Percentiles rank a stretch among this genome's conserved stretches.
These are phyloP conservation scores for Rotaria macrura DNA, from an alignment of 2,888 invertebrate species.

Conservation along the genomic window DNA sequence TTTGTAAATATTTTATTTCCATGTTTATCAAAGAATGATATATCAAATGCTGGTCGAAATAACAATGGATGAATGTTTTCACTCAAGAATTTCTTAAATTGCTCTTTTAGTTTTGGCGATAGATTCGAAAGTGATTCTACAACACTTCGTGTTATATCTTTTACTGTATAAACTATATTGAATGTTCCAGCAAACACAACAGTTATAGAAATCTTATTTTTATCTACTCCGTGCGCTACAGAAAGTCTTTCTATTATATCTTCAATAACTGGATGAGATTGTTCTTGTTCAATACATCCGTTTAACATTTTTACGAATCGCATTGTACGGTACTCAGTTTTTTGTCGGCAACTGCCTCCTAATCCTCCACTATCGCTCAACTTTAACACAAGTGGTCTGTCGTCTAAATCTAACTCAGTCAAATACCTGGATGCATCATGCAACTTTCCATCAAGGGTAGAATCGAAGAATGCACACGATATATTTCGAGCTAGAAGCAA, in stretches of 20 bases:
- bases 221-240: neutral
- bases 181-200: neutral
- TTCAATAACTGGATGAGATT: neutral
- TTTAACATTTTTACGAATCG: neutral
- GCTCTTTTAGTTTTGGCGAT: neutral
- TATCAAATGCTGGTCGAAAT: neutral
- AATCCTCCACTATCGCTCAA: neutral
- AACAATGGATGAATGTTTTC: constrained; percentile 3
- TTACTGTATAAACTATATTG: neutral
- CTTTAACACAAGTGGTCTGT: neutral
- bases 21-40: neutral
- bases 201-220: neutral
- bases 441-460: neutral
- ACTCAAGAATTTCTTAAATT: neutral
- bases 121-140: neutral
- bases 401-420: neutral
- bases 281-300: neutral
- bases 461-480: neutral
- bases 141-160: neutral
- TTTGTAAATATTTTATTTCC: neutral
- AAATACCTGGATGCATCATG: neutral
- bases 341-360: neutral
- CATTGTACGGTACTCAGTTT: neutral
- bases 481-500: too few species aligned
- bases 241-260: neutral